phyloP scores from a whole-genome alignment of 2,797 vertebrate species.

The Malurus leucopterus region DNA sequence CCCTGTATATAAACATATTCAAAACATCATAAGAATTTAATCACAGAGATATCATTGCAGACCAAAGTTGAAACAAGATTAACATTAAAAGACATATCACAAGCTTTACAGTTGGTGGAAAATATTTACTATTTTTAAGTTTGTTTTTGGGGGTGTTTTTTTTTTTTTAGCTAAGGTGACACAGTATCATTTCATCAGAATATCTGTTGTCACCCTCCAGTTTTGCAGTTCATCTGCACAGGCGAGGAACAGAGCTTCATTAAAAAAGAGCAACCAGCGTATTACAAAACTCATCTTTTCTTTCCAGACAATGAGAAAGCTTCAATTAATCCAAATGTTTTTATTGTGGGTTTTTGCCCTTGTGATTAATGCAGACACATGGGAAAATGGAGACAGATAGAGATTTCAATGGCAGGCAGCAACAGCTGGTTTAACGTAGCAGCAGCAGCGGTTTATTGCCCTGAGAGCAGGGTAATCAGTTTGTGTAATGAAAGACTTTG shows the following conservation, averaged over 20 bases:
- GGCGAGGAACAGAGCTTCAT: not conserved
- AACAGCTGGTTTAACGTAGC: not conserved
- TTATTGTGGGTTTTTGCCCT: not conserved
- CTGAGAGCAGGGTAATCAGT: not conserved
- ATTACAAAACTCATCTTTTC: not conserved
- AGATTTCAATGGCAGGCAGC: not conserved
- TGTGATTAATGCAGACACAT: not conserved
- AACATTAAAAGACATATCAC: not conserved
- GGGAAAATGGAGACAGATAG: not conserved
- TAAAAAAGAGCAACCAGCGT: not conserved
- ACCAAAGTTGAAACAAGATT: not conserved
- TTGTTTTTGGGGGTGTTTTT: fast-evolving
- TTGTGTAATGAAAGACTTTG: not conserved
- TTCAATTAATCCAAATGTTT: not conserved
- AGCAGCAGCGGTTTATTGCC: not conserved
- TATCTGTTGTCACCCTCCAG: not conserved
- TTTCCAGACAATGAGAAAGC: not conserved
- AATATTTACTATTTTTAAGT: not conserved
- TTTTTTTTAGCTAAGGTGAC: not conserved
- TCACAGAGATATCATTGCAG: not conserved
- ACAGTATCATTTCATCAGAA: not conserved
- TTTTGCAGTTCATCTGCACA: not conserved
- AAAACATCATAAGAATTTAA: not conserved
- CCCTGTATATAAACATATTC: not conserved
- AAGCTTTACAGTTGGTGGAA: not conserved